These are phyloP conservation scores for Drosophila mayaguana DNA, from an alignment of 2,888 invertebrate species.

Conservation along the genomic window DNA sequence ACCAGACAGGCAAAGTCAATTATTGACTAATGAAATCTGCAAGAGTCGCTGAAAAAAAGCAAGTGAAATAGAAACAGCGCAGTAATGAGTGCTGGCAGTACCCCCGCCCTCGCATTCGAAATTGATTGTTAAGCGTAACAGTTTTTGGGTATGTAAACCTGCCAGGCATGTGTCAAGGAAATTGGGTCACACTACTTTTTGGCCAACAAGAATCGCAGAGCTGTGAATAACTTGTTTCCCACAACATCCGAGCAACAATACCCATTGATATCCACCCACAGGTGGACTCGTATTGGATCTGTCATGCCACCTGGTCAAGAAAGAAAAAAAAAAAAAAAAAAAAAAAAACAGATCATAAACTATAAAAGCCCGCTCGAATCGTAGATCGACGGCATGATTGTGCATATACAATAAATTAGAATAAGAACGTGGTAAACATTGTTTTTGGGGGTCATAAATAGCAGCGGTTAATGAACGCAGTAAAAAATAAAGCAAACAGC, in stretches of 20 bases:
- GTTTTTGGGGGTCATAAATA: slow-evolving; percentile 66
- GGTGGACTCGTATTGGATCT: slow-evolving; percentile 73
- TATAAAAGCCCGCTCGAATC: slow-evolving; percentile 50
- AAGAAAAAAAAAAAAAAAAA: slow-evolving; percentile 2
- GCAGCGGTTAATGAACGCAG: slow-evolving; percentile 73
- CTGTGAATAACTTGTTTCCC: slow-evolving; percentile 58
- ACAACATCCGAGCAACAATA: slow-evolving; percentile 51
- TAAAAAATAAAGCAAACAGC: slow-evolving; percentile 39
- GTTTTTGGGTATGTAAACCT: slow-evolving; percentile 75
- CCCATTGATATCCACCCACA: slow-evolving; percentile 65
- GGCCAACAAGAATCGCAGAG: slow-evolving; percentile 59
- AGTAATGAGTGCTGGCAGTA: slow-evolving; percentile 64
- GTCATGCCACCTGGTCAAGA: slow-evolving; percentile 61
- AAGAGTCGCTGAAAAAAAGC: not conserved
- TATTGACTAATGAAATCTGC: slow-evolving; percentile 80
- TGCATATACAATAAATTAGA: slow-evolving; percentile 67
- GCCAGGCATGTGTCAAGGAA: slow-evolving; percentile 81
- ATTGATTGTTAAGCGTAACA: slow-evolving; percentile 79
- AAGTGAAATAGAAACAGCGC: slow-evolving; percentile 33
- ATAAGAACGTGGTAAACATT: slow-evolving; percentile 64
- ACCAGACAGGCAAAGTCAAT: slow-evolving; percentile 77
- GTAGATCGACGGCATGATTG: slow-evolving; percentile 64
- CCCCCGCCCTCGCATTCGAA: slow-evolving; percentile 49
- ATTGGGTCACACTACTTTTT: slow-evolving; percentile 71
- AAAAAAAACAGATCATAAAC: not conserved